Evolutionary conservation across 2,797 vertebrate species (phyloP), one percentile per base, ranked within the genome.

Genomic region (Characodon lateralis): DNA sequence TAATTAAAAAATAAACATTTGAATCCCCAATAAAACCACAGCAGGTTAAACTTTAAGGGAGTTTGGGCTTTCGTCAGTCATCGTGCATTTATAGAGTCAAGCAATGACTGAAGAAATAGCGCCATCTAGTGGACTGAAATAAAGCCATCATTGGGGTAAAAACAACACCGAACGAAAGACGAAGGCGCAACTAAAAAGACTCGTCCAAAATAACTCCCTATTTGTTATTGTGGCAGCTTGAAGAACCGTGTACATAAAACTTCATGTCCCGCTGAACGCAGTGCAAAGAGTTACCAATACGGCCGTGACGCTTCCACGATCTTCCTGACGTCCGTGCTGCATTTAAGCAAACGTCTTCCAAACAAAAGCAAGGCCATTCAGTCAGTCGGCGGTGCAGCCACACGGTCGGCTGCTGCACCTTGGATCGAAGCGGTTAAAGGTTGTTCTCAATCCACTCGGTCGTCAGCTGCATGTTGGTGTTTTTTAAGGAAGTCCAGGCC

Each of bases 91-190:
- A 41, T 22, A 24, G 53, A 24, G 53, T 56, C 7, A 56, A 56
- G 9, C 24, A n/a, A n/a, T 24, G 6, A 6, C 18, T 55, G 24
- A 9, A n/a, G 39, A 43, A 69, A 69, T 69, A 5, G 22, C 66
- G 79, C 90, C 90, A 87, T 82, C 92, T 85, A 65, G 82, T 86
- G 91, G 81, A 53, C 7, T 3, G 7, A 71, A 43, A 66, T n/a
- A 2, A 70, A 78, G 78, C 51, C 41, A 14, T 6, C 0, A 2
- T 31, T 28, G 50, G 14, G 16, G 0, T 20, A 71, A 12, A 77
- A 28, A 2, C 2, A 22, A 10, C 31, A 0, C 1, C 3, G 5
- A 0, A 72, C 26, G 18, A 6, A 16, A 0, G 2, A 26, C 14
- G 0, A n/a, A 6, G 55, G 55, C 55, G 10, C 4, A 1, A 14